phyloP scores from a whole-genome alignment of 1,140 invertebrate genomes.

The Eumeta japonica region DNA sequence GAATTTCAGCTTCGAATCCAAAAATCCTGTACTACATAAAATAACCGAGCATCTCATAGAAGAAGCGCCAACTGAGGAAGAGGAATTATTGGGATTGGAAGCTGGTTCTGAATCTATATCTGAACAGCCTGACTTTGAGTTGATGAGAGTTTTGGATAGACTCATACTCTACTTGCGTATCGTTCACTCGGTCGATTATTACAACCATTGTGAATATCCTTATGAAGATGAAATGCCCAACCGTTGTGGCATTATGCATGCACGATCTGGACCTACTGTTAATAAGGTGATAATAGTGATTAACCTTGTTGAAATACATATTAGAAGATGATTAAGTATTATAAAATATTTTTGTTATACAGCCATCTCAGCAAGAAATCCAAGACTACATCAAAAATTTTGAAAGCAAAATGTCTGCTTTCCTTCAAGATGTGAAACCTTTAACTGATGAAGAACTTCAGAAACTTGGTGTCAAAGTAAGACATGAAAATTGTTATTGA shows the following conservation, averaged over 20 bases:
- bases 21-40: slow-evolving; percentile 94
- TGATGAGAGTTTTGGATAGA: slow-evolving; percentile 66
- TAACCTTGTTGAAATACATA: slow-evolving; percentile 9
- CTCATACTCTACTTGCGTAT: slow-evolving; percentile 92
- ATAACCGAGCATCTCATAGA: slow-evolving; percentile 98
- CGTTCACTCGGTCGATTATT: slow-evolving; percentile 98
- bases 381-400: slow-evolving; percentile 77
- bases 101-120: slow-evolving; percentile 59
- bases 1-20: slow-evolving; percentile 80
- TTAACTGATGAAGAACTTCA: slow-evolving; percentile 79
- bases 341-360: slow-evolving; percentile 12
- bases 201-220: slow-evolving; percentile 98
- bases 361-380: slow-evolving; percentile 66
- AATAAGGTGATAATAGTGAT: slow-evolving; percentile 65
- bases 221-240: slow-evolving; percentile 99
- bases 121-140: slow-evolving; percentile 56
- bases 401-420: slow-evolving; percentile 87
- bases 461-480: slow-evolving; percentile 79
- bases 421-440: slow-evolving; percentile 70
- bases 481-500: background rate
- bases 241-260: slow-evolving; percentile 96
- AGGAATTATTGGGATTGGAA: slow-evolving; percentile 84
- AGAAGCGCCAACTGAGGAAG: slow-evolving; percentile 97
- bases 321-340: slow-evolving; percentile 1
- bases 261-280: slow-evolving; percentile 80